phyloP scores from a whole-genome alignment of 2,113 vertebrate genomes.

The Amblyopsis rosae region DNA sequence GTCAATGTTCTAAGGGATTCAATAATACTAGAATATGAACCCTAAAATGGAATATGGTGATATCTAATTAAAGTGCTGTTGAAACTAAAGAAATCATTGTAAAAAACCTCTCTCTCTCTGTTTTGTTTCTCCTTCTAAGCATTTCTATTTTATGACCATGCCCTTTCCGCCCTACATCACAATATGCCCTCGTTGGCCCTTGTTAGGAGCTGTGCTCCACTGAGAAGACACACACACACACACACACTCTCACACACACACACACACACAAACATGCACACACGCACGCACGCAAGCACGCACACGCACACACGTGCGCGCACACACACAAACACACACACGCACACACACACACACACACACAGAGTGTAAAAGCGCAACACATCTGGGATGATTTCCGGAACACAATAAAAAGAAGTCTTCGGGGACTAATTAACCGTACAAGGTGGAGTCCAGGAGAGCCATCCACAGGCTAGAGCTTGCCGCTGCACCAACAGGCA shows the following conservation, averaged over 20 bases:
- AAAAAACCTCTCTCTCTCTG: constrained; percentile 17
- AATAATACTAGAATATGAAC: too few relatives aligned
- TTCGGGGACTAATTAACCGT: constrained; percentile 37
- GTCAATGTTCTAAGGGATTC: too few relatives aligned
- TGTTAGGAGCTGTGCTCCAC: constrained; percentile 32
- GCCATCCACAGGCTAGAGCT: constrained; percentile 50
- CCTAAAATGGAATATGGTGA: too few relatives aligned
- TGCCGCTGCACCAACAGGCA: constrained; percentile 27
- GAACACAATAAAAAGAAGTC: constrained; percentile 43
- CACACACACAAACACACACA: constrained; percentile 1
- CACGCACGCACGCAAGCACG: background rate
- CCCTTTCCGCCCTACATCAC: constrained; percentile 22
- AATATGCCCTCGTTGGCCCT: constrained; percentile 31
- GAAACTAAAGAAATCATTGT: too few relatives aligned
- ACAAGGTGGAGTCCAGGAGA: constrained; percentile 20
- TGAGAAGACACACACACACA: constrained; percentile 28
- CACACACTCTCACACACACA: too few relatives aligned
- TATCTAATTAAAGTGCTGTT: too few relatives aligned
- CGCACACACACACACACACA: too few relatives aligned
- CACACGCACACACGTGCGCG: background rate
- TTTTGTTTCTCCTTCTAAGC: constrained; percentile 34
- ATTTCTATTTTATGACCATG: constrained; percentile 29
- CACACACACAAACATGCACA: background rate
- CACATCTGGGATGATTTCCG: constrained; percentile 50
- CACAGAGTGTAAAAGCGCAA: constrained; percentile 19